Evolutionary conservation across 2,797 vertebrate genomes (phyloP).

Genomic region (Pangasius djambal): DNA sequence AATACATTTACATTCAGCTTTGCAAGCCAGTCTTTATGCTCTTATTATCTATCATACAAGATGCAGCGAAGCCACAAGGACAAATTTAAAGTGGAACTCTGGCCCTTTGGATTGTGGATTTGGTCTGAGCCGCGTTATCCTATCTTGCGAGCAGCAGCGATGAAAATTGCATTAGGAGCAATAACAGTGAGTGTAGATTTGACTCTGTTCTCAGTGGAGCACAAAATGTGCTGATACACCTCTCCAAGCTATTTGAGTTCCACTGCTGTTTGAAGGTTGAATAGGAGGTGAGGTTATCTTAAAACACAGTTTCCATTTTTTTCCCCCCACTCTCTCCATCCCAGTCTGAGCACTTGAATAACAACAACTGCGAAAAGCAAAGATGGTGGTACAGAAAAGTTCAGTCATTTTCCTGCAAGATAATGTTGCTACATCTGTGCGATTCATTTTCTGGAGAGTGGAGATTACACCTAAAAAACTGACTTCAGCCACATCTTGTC

Average conservation of each 20-base stretch:
- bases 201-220: constrained; percentile 54
- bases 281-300: constrained; percentile 37
- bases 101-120: constrained; percentile 41
- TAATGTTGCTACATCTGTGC: constrained; percentile 4
- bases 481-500: constrained; percentile 3
- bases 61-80: constrained; percentile 44
- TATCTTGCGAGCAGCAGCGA: constrained; percentile 45
- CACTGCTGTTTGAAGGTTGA: constrained; percentile 38
- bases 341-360: constrained; percentile 22
- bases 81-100: constrained; percentile 43
- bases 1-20: constrained; percentile 23
- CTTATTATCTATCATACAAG: constrained; percentile 38
- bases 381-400: constrained; percentile 4
- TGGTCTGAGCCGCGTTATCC: constrained; percentile 36
- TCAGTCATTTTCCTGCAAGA: constrained; percentile 12
- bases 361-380: constrained; percentile 15
- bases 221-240: constrained; percentile 59
- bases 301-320: constrained; percentile 26
- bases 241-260: constrained; percentile 48
- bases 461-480: background rate
- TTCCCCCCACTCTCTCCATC: background rate
- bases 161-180: constrained; percentile 59
- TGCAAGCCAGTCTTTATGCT: constrained; percentile 11
- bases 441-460: constrained; percentile 6
- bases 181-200: constrained; percentile 53